Evolutionary conservation across 2,797 vertebrate genomes (phyloP), one percentile per base, ranked within the genome.

Genomic region (Coendou prehensilis): DNA sequence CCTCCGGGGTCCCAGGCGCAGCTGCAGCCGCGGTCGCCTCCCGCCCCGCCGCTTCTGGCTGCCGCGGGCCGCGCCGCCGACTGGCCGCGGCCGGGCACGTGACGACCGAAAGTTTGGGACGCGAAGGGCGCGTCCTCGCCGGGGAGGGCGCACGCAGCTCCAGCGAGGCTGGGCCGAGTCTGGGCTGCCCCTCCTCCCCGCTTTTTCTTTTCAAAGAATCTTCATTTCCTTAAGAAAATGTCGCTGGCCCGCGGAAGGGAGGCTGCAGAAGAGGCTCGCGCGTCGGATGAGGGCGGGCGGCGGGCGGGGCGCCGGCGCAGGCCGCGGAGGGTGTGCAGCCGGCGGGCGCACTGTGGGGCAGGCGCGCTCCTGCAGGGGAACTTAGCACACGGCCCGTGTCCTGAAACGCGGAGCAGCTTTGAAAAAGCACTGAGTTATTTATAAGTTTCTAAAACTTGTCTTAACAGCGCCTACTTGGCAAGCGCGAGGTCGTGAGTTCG

Each of bases 51-150:
- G n/a, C 47, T 0, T 1, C 14, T 50, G 30, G 41, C 26, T 3
- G 54, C 28, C 4, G 61, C 11, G 3, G 30, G 28, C 61, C 64
- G 0, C 6, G 11, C 95, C 33, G 87, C 56, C 10, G 4, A 96
- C 86, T 97, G 97, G 97, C 92, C 85, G 17, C 11, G 50, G n/a
- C 26, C 67, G 50, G 87, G 41, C 97, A 97, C 80, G 96, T 98
- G 97, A 95, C 7, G 3, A 45, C 61, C 67, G 85, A 94, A 96
- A 85, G 92, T 79, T 93, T 89, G 80, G 14, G 47, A 41, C 17
- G 56, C 22, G 56, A 22, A 57, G 18, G 56, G 56, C 56, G 20
- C 0, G 28, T 95, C 71, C 83, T 61, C 63, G 82, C 6, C 54
- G 1, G 4, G 75, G 45, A 76, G 76, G 84, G 79, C 91, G 9